Conservation (phyloP, 2,797 vertebrate genomes). For the Paedocypris micromegethes region DNA sequence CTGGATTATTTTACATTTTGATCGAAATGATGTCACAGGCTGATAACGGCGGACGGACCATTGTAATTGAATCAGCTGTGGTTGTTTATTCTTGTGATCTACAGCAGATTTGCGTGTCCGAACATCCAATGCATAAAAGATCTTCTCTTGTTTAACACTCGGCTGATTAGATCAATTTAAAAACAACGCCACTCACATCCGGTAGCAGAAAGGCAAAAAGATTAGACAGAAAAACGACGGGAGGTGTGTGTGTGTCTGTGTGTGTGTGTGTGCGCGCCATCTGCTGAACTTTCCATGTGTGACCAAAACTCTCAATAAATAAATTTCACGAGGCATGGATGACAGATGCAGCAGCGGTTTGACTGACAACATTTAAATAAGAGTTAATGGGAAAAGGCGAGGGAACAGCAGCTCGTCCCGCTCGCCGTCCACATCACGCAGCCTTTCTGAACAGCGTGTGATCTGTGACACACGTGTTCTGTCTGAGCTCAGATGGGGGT, state of each 20-base stretch:
- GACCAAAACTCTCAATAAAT: conserved; percentile 84
- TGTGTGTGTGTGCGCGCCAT: conserved; percentile 67
- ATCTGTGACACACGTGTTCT: conserved; percentile 22
- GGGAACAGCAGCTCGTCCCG: conserved; percentile 45
- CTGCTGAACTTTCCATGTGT: conserved; percentile 88
- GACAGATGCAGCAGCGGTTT: conserved; percentile 69
- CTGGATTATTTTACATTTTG: conserved; percentile 99
- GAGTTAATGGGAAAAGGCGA: conserved; percentile 63
- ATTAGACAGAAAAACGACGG: conserved; percentile 70
- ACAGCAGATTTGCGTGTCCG: conserved; percentile 86
- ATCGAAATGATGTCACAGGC: conserved; percentile 97
- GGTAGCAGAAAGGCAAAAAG: conserved; percentile 73
- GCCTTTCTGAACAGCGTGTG: conserved; percentile 24
- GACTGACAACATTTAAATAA: conserved; percentile 75
- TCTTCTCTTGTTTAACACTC: conserved; percentile 89
- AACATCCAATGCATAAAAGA: conserved; percentile 92
- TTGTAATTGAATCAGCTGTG: conserved; percentile 94
- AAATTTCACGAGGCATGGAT: conserved; percentile 67
- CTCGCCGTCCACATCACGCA: conserved; percentile 49
- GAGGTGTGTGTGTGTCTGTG: conserved; percentile 38
- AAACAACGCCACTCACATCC: conserved; percentile 73
- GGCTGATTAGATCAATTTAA: conserved; percentile 90
- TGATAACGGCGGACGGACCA: conserved; percentile 89
- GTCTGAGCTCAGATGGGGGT: conserved; percentile 28
- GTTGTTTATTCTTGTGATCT: conserved; percentile 96